phyloP scores from a whole-genome alignment of 2,113 vertebrate genomes.

The Apeltes quadracus region DNA sequence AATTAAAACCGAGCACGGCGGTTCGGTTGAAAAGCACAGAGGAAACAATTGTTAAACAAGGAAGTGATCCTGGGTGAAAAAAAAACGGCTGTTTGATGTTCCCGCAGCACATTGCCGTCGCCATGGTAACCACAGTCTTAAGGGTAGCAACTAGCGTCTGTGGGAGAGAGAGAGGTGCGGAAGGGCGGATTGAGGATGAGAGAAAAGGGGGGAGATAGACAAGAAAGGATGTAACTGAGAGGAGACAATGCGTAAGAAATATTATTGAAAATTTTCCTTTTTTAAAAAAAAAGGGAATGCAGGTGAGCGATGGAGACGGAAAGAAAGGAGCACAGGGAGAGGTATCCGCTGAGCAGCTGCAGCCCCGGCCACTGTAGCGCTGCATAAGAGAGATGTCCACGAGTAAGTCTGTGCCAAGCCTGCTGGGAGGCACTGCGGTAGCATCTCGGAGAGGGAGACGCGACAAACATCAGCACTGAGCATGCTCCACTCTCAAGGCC shows the following conservation, averaged over 20 bases:
- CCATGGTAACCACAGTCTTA: conserved; percentile 82
- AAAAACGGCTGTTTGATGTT: conserved; percentile 77
- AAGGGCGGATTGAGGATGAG: conserved; percentile 58
- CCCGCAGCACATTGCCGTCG: conserved; percentile 79
- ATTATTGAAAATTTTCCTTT: conserved; percentile 11
- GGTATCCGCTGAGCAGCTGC: conserved; percentile 50
- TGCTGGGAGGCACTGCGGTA: conserved; percentile 78
- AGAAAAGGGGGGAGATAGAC: conserved; percentile 50
- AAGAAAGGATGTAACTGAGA: conserved; percentile 43
- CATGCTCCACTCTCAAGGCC: conserved; percentile 73
- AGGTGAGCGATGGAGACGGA: not conserved
- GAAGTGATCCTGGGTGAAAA: conserved; percentile 73
- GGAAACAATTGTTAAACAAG: conserved; percentile 67
- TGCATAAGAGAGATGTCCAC: conserved; percentile 69
- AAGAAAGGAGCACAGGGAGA: conserved; percentile 25
- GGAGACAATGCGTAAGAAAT: conserved; percentile 50
- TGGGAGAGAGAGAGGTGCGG: conserved; percentile 54
- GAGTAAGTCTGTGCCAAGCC: conserved; percentile 72
- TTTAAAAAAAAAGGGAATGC: conserved; percentile 26
- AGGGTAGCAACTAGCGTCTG: conserved; percentile 72
- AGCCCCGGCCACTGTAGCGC: conserved; percentile 60
- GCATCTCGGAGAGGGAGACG: conserved; percentile 67
- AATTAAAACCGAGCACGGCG: conserved; percentile 21
- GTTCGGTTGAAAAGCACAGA: conserved; percentile 24
- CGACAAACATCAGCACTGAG: conserved; percentile 69